Evolutionary conservation across 2,797 vertebrate species (phyloP).

Genomic region (Lycodopsis pacificus): DNA sequence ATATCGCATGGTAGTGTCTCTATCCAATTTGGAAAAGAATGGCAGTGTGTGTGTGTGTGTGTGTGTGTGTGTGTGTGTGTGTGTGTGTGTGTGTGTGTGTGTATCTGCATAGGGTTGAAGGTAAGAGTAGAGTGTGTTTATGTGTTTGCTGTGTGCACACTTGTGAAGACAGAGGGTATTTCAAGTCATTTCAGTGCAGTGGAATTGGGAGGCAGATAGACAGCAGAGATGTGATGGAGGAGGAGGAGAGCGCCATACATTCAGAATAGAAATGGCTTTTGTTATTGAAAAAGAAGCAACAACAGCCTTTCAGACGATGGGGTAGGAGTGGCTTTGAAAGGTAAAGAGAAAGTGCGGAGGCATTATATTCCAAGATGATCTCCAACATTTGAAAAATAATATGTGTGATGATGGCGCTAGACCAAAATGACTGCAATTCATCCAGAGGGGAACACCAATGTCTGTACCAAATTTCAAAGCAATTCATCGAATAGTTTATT

Average conservation of each 20-base stretch:
- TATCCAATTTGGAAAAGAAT: conserved; percentile 74
- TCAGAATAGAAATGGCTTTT: conserved; percentile 39
- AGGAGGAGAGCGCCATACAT: conserved; percentile 23
- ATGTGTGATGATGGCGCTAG: background rate
- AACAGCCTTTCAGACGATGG: background rate
- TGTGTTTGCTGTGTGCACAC: conserved; percentile 16
- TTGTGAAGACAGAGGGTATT: conserved; percentile 32
- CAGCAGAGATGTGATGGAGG: conserved; percentile 5
- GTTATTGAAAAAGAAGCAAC: background rate
- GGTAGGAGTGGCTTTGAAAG: background rate
- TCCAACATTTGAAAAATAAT: background rate
- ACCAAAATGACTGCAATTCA: background rate
- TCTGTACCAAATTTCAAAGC: background rate
- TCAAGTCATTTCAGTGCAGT: conserved; percentile 45
- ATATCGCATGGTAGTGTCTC: conserved; percentile 75
- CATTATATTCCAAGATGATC: conserved; percentile 5
- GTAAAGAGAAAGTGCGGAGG: background rate
- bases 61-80: conserved; percentile 34
- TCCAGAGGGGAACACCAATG: background rate
- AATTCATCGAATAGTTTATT: background rate
- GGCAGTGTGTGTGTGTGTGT: conserved; percentile 44
- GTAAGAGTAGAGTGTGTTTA: conserved; percentile 40
- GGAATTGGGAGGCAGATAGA: conserved; percentile 35
- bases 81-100: too few relatives aligned
- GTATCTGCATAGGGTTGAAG: conserved; percentile 56